A percentile compares a stretch with the other conserved stretches of the same genome.
Evolutionary conservation across 2,113 vertebrate species (phyloP).

Genomic region (Pluvialis apricaria): DNA sequence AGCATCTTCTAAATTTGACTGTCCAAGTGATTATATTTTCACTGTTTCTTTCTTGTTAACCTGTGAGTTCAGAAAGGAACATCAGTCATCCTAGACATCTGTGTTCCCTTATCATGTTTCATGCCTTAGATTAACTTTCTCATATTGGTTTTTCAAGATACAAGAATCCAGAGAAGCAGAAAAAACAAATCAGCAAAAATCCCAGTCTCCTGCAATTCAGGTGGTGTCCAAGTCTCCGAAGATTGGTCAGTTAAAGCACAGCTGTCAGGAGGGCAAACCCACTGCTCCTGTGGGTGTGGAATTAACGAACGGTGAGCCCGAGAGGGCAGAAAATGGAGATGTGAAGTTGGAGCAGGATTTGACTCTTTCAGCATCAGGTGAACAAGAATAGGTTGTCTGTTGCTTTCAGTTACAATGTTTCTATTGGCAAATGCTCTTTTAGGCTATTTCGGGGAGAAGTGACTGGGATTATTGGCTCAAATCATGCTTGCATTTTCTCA

Average conservation of each 20-base stretch:
- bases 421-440: background rate
- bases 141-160: slow-evolving; percentile 59
- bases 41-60: background rate
- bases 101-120: background rate
- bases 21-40: background rate
- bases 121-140: background rate
- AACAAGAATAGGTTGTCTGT: background rate
- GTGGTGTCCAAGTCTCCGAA: slow-evolving; percentile 72
- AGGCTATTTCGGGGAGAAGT: background rate
- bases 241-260: slow-evolving; percentile 11
- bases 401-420: background rate
- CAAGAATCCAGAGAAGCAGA: slow-evolving; percentile 87
- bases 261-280: slow-evolving; percentile 35
- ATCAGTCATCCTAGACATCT: background rate
- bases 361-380: slow-evolving; percentile 12
- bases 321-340: slow-evolving; percentile 33
- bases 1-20: background rate
- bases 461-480: background rate
- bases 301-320: slow-evolving; percentile 65
- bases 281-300: background rate
- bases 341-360: background rate
- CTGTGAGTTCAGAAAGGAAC: background rate
- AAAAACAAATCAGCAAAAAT: slow-evolving; percentile 74
- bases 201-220: slow-evolving; percentile 73
- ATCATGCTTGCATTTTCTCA: background rate